These are phyloP conservation scores for Microplitis manilae DNA, from an alignment of 2,888 invertebrate genomes.

Conservation along the genomic window DNA sequence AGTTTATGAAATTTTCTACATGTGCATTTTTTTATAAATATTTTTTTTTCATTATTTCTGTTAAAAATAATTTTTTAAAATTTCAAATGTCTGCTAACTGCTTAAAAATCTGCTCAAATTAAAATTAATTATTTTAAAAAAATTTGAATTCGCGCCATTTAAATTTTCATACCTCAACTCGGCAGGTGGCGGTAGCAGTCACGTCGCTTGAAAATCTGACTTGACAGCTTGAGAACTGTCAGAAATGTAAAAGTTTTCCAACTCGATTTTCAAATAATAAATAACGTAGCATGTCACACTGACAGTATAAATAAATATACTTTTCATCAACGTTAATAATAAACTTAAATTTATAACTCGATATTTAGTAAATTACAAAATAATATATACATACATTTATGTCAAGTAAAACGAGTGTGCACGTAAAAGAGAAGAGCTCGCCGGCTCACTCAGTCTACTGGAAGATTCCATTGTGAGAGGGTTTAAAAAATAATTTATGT, in stretches of 20 bases:
- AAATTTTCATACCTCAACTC: background rate
- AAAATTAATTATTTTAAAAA: background rate
- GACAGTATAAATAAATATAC: background rate
- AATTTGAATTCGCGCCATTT: background rate
- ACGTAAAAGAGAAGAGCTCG: slow-evolving; percentile 68
- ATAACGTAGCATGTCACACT: background rate
- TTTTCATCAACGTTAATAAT: background rate
- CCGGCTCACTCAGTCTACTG: slow-evolving; percentile 70
- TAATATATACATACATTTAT: slow-evolving; percentile 1
- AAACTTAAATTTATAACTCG: background rate
- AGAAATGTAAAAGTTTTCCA: background rate
- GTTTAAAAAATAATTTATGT: slow-evolving; percentile 63
- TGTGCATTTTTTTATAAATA: too few relatives aligned
- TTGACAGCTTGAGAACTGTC: background rate
- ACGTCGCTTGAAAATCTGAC: background rate
- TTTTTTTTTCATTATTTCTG: too few relatives aligned
- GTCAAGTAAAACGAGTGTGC: slow-evolving; percentile 61
- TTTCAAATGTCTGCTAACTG: too few relatives aligned
- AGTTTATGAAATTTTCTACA: too few relatives aligned
- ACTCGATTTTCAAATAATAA: background rate
- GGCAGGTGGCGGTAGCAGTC: background rate
- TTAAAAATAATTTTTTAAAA: too few relatives aligned
- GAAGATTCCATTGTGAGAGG: slow-evolving; percentile 71
- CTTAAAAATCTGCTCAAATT: too few relatives aligned
- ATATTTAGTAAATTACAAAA: background rate